Base-by-base conservation (phyloP, 1,140 invertebrate genomes). In the Diploscapter pachys region DNA sequence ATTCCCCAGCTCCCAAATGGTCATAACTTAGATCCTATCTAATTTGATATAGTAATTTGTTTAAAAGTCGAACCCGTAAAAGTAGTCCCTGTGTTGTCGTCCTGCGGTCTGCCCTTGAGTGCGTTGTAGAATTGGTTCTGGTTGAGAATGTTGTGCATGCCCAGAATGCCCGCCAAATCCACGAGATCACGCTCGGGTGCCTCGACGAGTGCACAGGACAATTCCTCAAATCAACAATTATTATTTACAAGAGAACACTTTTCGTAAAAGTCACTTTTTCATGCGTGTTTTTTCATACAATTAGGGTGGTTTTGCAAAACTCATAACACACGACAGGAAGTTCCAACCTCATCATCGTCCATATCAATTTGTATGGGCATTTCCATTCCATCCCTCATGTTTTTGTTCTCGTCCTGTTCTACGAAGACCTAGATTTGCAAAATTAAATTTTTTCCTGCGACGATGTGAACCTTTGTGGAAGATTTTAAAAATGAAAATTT, bases 91-190 rank as follows among this genome's bases (percentile, higher is more conserved):
- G 57, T 87, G 78, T 72, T 83, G 82, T 76, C 85, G 80, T 78
- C 83, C 78, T 80, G 85, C 8, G 81, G 75, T 66, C 86, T 84
- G 65, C 87, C 87, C 79, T 87, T 86, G 8, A 88, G 76, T 59
- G 95, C 96, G 68, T 95, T 95, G 88, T 98, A 94, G 87, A 97
- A 99, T 87, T 99, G 96, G 86, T 97, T 95, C 89, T 99, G 96
- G 88, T 98, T 99, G 91, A 99, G 93, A 93, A 99, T 97, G 67
- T 95, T 98, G 88, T 98, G 96, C 89, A 99, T 96, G 82, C 96
- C 83, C 8, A 85, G 82, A 82, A 87, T 89, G 94, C 94, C 94
- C 84, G 96, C 96, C 82, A 99, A 90, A 89, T 99, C 96, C 81
- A 99, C 98, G 79, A 99, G 92, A 89, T 99, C 96, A 88, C 97